Base-by-base conservation (phyloP, 2,797 vertebrate species). In the Myiotriccus ornatus region DNA sequence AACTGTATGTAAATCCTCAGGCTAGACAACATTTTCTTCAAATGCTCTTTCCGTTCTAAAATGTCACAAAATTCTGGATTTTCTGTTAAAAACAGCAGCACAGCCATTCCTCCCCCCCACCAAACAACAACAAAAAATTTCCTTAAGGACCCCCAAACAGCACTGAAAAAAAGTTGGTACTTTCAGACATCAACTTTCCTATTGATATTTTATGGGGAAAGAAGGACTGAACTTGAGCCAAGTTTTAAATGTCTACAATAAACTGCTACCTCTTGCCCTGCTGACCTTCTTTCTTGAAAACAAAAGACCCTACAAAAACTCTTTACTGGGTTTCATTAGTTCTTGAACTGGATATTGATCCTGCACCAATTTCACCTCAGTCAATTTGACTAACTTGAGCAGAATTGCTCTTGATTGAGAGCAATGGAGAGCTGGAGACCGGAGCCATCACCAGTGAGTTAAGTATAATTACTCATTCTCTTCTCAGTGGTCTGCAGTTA, bases 1-100 rank as follows among this genome's bases (percentile, higher is more conserved):
- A 28, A 50, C 27, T 14, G 9, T 56, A 75, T 81, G 62, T 90
- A 94, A 96, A 84, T 83, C 60, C 25, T 89, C 71, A 84, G 84
- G 62, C 56, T 77, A 91, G 81, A 84, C 30, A 91, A 34, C 10
- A 24, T 89, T 96, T 93, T 96, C 86, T 95, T 93, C 55, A 89
- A 82, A 64, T 53, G 44, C 46, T 60, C 75, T 90, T 95, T 90
- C 52, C 46, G 23, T 88, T 94, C 32, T 21, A 56, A 94, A 89
- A 79, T 64, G 34, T 50, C 60, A 73, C 59, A 65, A 76, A 89
- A 77, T 88, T 32, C 75, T 34, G 14, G 71, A 80, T 19, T 94
- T 96, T 80, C 39, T 70, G 70, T 41, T 25, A 88, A 87, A 96
- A 96, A 65, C 30, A 55, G 22, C 8, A 44, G 21, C 34, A 53